phyloP scores from a whole-genome alignment of 2,797 vertebrate genomes.

The Calcarius lapponicus region DNA sequence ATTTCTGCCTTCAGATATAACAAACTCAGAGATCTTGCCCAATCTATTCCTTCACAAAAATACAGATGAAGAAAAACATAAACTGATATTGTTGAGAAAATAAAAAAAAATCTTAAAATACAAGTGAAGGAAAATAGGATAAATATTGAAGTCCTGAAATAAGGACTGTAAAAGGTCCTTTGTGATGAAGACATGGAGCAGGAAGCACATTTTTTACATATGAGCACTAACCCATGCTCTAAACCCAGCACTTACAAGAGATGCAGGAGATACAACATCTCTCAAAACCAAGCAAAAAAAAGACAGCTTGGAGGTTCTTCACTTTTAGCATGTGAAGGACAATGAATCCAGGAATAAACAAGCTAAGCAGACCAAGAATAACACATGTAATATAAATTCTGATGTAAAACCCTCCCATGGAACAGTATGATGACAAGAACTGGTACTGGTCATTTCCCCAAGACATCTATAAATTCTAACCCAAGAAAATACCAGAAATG shows the following conservation, averaged over 20 bases:
- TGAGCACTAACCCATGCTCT: neutral
- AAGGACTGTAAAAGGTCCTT: neutral
- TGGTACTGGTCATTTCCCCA: neutral
- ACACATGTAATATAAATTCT: neutral
- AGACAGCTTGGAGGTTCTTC: neutral
- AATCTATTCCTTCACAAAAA: neutral
- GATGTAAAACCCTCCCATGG: neutral
- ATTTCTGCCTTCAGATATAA: neutral
- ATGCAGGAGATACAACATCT: neutral
- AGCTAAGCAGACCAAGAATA: neutral
- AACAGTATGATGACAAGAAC: neutral
- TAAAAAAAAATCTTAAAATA: neutral
- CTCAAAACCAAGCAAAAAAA: neutral
- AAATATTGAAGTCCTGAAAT: neutral
- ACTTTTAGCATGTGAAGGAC: neutral
- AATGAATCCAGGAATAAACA: neutral
- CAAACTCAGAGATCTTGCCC: neutral
- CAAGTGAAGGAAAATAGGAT: neutral
- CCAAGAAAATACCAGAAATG: neutral
- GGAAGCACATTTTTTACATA: neutral
- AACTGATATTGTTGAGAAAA: neutral
- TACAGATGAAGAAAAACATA: neutral
- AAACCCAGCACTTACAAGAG: neutral
- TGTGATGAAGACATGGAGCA: neutral
- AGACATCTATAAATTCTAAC: neutral